phyloP scores from a whole-genome alignment of 1,140 invertebrate species.

The Bemisia tabaci region DNA sequence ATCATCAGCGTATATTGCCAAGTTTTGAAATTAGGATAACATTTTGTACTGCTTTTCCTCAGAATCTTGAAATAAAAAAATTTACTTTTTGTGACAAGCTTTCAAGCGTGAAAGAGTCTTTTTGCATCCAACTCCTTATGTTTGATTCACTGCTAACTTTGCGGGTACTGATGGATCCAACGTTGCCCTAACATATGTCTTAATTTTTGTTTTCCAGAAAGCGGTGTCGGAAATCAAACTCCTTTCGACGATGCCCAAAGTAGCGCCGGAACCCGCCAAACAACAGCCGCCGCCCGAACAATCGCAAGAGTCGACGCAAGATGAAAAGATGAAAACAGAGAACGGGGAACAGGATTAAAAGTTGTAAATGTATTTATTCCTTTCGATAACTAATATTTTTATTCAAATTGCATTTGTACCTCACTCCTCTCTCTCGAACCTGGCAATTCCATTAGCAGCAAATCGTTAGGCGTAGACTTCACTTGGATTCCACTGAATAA shows the following conservation, averaged over 20 bases:
- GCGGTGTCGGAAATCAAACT: not conserved
- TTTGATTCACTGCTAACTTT: no score
- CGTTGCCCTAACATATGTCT: no score
- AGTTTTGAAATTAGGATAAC: no score
- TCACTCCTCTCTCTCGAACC: not conserved
- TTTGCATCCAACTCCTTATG: no score
- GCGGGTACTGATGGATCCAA: no score
- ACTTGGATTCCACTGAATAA: no score
- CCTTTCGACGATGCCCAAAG: not conserved
- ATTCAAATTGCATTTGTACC: not conserved
- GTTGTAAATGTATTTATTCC: not conserved
- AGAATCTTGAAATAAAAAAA: no score
- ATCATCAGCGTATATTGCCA: no score
- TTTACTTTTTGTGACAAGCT: no score
- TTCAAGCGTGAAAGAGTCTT: no score
- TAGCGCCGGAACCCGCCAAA: not conserved
- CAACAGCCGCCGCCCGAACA: not conserved
- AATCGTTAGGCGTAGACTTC: not conserved
- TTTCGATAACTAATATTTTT: not conserved
- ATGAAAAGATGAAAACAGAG: not conserved
- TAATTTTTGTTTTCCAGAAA: not conserved
- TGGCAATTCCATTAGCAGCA: not conserved
- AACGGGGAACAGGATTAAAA: not conserved
- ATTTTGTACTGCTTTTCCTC: no score
- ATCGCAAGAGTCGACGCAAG: not conserved